Evolutionary conservation across 2,888 invertebrate species (phyloP), one percentile per base, ranked within the genome.

Genomic region (Leucophenga montana): DNA sequence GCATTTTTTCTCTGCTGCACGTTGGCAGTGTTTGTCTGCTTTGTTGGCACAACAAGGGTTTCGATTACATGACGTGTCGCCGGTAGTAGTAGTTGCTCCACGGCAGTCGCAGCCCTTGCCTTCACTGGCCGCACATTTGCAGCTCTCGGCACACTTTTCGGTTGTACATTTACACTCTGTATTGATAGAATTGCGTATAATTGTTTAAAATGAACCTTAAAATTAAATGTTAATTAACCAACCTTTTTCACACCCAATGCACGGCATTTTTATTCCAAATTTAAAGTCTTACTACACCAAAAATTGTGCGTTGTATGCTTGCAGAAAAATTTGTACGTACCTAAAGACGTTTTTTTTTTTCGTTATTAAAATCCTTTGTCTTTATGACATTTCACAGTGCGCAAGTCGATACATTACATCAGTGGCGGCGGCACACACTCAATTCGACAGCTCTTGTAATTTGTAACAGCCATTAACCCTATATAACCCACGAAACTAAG

Each of bases 121-220:
- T 27, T 14, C 66, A 27, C 76, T 77, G 3, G 68, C 66, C 13
- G 75, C 80, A 75, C 88, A 88, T 70, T 88, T 87, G 76, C 88
- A 88, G 44, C 72, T 71, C 13, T 85, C 84, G 54, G 78, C 79
- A 57, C 88, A 88, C 62, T 86, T 88, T 20, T 84, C 79, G 8
- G 78, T 62, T 9, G 86, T 86, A 78, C 88, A 88, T 72, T 86
- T 86, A 75, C 88, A 88, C 57, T 82, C 88, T 88, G 16, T 18
- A 46, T 0, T n/a, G 57, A 59, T 31, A 1, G 1, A 53, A 33
- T 44, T 33, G 27, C 20, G 56, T 3, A 13, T 62, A 44, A n/a
- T n/a, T 11, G 31, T 57, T 8, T 8, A 22, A 57, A 57, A 27
- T 14, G 13, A 22, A 5, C 1, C 48, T 53, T 27, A 65, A 74